These are phyloP conservation scores for Microtus pennsylvanicus DNA, from an alignment of 2,113 vertebrate species.

Conservation along the genomic window DNA sequence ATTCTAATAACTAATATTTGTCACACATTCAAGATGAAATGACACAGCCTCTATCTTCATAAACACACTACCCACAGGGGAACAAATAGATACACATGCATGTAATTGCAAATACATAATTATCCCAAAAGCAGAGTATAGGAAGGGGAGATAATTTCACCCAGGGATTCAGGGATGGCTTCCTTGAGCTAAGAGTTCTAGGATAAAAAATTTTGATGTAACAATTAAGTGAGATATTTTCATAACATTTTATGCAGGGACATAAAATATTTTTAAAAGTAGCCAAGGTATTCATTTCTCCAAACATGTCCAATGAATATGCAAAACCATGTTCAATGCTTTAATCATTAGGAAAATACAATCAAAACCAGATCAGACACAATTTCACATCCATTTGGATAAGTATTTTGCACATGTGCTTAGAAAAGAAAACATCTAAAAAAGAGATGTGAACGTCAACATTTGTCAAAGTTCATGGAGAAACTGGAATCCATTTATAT, in stretches of 20 bases:
- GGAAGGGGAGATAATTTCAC: not conserved
- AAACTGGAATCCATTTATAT: not conserved
- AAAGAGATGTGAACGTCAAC: not conserved
- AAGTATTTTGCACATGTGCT: not conserved
- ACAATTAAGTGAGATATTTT: conserved; percentile 19
- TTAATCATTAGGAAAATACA: not conserved
- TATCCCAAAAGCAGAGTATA: not conserved
- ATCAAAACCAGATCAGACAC: not conserved
- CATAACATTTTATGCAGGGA: not conserved
- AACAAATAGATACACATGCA: not conserved
- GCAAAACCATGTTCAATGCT: not conserved
- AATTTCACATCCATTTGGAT: not conserved
- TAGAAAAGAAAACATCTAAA: not conserved
- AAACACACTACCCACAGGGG: accelerated
- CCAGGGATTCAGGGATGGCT: not conserved
- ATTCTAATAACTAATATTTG: not conserved
- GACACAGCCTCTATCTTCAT: not conserved
- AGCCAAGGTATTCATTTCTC: not conserved
- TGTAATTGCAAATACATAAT: accelerated
- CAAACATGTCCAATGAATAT: not conserved
- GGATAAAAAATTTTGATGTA: conserved; percentile 3
- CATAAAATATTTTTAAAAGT: conserved; percentile 2
- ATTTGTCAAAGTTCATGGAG: not conserved
- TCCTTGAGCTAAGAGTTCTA: not conserved
- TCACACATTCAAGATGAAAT: not conserved